These are phyloP conservation scores for Periophthalmus magnuspinnatus DNA, from an alignment of 2,797 vertebrate species.

Conservation along the genomic window DNA sequence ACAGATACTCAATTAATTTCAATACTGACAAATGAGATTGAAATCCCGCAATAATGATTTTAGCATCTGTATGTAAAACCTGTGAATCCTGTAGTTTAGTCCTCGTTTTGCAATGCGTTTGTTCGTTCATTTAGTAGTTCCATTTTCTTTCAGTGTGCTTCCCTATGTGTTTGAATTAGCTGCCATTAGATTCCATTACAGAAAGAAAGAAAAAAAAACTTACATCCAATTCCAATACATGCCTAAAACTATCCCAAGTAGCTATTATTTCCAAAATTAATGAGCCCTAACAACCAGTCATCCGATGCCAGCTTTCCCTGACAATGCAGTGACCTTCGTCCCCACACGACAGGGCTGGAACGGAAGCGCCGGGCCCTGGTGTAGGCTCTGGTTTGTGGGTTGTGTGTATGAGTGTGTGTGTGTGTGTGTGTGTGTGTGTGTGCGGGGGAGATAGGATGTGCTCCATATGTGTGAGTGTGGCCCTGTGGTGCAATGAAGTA, in stretches of 20 bases:
- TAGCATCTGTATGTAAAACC: too few species aligned
- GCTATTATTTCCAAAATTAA: background rate
- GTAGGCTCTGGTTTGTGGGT: conserved; percentile 50
- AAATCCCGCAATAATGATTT: too few species aligned
- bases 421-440: background rate
- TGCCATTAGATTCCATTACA: too few species aligned
- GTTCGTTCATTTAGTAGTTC: too few species aligned
- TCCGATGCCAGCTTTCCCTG: background rate
- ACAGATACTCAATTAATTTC: too few species aligned
- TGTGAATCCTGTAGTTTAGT: too few species aligned
- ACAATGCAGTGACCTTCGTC: conserved; percentile 1
- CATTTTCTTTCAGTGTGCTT: too few species aligned
- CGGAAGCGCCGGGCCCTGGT: conserved; percentile 46
- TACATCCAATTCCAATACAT: background rate
- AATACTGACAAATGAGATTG: too few species aligned
- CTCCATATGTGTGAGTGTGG: conserved; percentile 43
- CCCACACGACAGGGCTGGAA: conserved; percentile 34
- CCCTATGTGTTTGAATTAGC: too few species aligned
- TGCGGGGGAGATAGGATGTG: conserved; percentile 19
- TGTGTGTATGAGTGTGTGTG: background rate
- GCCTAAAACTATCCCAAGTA: background rate
- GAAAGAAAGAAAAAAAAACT: too few species aligned
- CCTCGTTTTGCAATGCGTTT: too few species aligned
- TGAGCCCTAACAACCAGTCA: background rate
- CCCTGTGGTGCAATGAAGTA: conserved; percentile 58